phyloP scores from a whole-genome alignment of 2,113 vertebrate genomes.

The Cettia cetti region DNA sequence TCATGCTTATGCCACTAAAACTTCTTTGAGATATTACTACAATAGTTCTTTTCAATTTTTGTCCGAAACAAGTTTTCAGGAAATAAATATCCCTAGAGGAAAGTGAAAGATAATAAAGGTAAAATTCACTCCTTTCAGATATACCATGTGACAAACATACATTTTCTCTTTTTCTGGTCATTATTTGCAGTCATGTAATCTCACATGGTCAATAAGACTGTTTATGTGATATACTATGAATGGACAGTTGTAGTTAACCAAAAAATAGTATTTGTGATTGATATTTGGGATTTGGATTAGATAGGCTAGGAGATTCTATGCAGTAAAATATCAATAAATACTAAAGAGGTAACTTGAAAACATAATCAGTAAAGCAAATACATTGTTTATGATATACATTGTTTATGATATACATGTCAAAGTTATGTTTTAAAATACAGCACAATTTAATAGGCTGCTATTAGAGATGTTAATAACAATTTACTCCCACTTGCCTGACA shows the following conservation, averaged over 20 bases:
- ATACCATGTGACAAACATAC: rapidly evolving
- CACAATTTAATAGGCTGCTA: not conserved
- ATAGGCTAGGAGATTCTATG: not conserved
- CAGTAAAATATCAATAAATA: not conserved
- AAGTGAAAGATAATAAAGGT: not conserved
- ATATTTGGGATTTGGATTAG: not conserved
- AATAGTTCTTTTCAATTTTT: not conserved
- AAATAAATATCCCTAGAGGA: not conserved
- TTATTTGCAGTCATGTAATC: not conserved
- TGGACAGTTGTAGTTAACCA: not conserved
- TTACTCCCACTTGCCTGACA: not conserved
- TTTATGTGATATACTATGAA: not conserved
- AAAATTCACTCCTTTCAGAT: not conserved
- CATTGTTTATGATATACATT: not conserved
- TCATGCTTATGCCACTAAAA: not conserved
- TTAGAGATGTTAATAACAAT: not conserved
- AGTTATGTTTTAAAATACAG: not conserved
- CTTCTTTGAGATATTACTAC: not conserved
- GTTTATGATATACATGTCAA: not conserved
- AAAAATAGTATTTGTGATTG: not conserved
- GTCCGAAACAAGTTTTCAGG: not conserved
- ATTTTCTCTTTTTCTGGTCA: not conserved
- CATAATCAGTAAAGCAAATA: not conserved
- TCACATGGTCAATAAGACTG: not conserved
- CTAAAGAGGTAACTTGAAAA: not conserved